Conservation (phyloP, 35 echinoderm and acorn worm species). For the Strongylocentrotus purpuratus region DNA sequence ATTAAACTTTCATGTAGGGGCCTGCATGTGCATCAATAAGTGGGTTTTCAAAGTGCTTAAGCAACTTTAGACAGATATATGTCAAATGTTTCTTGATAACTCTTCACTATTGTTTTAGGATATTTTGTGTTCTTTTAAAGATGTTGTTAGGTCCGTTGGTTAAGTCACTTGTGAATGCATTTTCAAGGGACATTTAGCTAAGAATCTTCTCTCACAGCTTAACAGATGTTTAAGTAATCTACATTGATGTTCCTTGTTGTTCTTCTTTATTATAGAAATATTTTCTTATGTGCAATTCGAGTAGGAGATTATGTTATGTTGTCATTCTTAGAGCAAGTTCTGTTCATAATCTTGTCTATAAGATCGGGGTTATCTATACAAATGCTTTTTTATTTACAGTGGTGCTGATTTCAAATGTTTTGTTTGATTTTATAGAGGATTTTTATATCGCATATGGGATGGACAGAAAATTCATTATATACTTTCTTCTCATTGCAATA, state of each 20-base stretch:
- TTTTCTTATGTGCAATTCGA: not conserved
- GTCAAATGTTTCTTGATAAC: too few relatives aligned
- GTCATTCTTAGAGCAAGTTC: not conserved
- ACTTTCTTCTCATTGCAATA: too few relatives aligned
- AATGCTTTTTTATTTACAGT: not conserved
- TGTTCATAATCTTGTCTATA: not conserved
- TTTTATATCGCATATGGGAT: not conserved
- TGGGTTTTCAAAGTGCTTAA: too few relatives aligned
- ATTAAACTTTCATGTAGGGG: not conserved
- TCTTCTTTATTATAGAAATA: not conserved
- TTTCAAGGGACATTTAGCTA: too few relatives aligned
- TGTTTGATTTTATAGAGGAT: not conserved
- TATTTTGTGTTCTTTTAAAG: too few relatives aligned
- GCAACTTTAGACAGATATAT: too few relatives aligned
- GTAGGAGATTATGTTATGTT: not conserved
- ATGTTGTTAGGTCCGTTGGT: too few relatives aligned
- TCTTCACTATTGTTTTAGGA: too few relatives aligned
- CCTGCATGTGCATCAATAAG: too few relatives aligned
- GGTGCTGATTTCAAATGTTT: not conserved
- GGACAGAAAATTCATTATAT: too few relatives aligned
- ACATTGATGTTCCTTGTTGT: not conserved
- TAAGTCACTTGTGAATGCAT: too few relatives aligned
- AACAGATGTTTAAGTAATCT: not conserved
- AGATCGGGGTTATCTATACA: not conserved
- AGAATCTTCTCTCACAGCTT: not conserved